These are phyloP conservation scores for Drosophila novamexicana DNA, from an alignment of 1,140 invertebrate genomes.

Conservation along the genomic window DNA sequence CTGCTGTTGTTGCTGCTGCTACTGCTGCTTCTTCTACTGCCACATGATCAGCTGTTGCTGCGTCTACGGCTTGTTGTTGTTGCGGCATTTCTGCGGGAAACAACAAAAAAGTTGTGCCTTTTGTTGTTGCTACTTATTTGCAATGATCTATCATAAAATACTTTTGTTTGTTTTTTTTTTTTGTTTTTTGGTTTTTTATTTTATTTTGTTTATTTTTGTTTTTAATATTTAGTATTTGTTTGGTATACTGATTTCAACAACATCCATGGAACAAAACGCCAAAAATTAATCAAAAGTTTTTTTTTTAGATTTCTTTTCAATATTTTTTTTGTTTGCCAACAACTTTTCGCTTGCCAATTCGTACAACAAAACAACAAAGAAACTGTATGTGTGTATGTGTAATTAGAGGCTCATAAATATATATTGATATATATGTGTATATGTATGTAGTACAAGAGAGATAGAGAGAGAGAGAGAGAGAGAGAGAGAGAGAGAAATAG, in stretches of 20 bases:
- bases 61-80: conserved; percentile 20
- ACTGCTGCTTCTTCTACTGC: conserved; percentile 18
- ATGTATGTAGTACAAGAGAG: conserved; percentile 15
- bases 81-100: conserved; percentile 65
- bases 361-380: conserved; percentile 59
- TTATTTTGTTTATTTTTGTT: conserved; percentile 25
- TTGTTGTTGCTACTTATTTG: conserved; percentile 63
- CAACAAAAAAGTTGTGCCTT: conserved; percentile 75
- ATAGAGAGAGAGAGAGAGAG: conserved; percentile 7
- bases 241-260: conserved; percentile 62
- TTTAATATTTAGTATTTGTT: conserved; percentile 46
- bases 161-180: conserved; percentile 32
- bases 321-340: conserved; percentile 48
- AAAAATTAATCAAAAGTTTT: conserved; percentile 76
- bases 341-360: conserved; percentile 48
- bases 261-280: conserved; percentile 81
- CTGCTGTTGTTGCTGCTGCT: background rate
- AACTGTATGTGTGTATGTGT: conserved; percentile 32
- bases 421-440: conserved; percentile 18
- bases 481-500: conserved; percentile 10
- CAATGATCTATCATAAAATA: conserved; percentile 39
- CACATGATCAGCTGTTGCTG: conserved; percentile 14
- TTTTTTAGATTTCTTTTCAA: conserved; percentile 37
- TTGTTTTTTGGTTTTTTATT: conserved; percentile 32
- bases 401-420: conserved; percentile 21